Conservation (phyloP, 2,113 vertebrate species). For the Dipodomys spectabilis region DNA sequence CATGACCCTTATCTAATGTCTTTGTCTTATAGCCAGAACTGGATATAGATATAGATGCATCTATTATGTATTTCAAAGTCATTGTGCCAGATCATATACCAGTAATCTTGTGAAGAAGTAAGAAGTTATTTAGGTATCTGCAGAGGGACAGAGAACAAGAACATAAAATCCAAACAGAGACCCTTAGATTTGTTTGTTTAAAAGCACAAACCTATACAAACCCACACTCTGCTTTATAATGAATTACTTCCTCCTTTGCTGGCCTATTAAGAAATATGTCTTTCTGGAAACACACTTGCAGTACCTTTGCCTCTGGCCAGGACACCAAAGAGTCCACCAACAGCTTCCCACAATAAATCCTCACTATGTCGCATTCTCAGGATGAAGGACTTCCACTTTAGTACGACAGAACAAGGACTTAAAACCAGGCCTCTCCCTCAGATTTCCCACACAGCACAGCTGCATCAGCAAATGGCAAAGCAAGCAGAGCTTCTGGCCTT, state of each 20-base stretch:
- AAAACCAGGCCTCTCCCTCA: neutral
- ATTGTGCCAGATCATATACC: neutral
- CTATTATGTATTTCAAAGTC: neutral
- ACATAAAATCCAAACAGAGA: slow-evolving; percentile 5
- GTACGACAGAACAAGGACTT: neutral
- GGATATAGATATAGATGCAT: too few relatives aligned
- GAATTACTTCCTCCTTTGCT: neutral
- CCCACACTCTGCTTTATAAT: neutral
- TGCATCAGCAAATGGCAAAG: neutral
- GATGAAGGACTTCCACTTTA: neutral
- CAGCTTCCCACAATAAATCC: neutral
- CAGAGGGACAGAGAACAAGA: neutral
- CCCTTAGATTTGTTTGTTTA: neutral
- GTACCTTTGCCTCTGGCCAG: neutral
- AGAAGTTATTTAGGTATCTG: neutral
- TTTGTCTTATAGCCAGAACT: too few relatives aligned
- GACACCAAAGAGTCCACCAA: neutral
- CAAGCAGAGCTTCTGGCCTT: neutral
- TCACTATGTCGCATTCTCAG: neutral
- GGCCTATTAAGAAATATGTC: neutral
- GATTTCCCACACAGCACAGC: neutral
- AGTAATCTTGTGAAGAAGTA: neutral
- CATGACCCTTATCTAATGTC: neutral
- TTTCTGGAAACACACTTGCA: neutral
- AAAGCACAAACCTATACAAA: neutral